Percentiles rank a stretch among this genome's conserved stretches.
phyloP scores from a whole-genome alignment of 2,888 invertebrate genomes.

The Autographa gamma region DNA sequence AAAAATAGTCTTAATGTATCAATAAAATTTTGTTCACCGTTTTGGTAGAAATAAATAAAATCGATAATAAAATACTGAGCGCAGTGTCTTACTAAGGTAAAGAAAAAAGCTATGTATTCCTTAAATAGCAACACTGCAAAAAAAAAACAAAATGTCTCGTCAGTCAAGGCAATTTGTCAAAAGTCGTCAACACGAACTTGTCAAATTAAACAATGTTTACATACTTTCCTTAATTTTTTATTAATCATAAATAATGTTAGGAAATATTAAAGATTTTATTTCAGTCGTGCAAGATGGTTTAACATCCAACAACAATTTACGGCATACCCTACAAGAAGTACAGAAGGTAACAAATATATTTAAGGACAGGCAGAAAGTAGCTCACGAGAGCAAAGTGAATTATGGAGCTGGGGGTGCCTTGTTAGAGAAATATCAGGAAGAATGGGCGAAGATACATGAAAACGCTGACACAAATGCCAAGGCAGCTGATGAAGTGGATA shows the following conservation, averaged over 20 bases:
- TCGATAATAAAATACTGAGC: too few relatives aligned
- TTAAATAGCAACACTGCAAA: background rate
- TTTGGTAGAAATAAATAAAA: too few relatives aligned
- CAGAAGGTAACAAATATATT: constrained; percentile 83
- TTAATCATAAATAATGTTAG: constrained; percentile 74
- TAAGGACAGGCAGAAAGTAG: constrained; percentile 78
- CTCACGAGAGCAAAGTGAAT: constrained; percentile 78
- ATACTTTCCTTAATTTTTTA: constrained; percentile 23
- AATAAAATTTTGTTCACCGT: too few relatives aligned
- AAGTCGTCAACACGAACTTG: constrained; percentile 12
- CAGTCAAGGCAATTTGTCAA: background rate
- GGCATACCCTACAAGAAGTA: constrained; percentile 83
- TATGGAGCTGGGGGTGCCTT: constrained; percentile 91
- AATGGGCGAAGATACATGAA: constrained; percentile 92
- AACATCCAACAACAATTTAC: constrained; percentile 78
- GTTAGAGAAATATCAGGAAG: constrained; percentile 91
- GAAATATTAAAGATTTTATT: constrained; percentile 85
- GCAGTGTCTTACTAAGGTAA: too few relatives aligned
- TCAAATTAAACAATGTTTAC: constrained; percentile 49
- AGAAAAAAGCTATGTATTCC: too few relatives aligned
- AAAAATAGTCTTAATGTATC: too few relatives aligned
- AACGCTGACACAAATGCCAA: constrained; percentile 92
- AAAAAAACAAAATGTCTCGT: background rate
- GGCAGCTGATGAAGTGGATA: constrained; percentile 87
- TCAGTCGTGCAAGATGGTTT: constrained; percentile 85